Evolutionary conservation across 2,888 invertebrate genomes (phyloP), one percentile per base, ranked within the genome.

Genomic region (Dasypolia templi): DNA sequence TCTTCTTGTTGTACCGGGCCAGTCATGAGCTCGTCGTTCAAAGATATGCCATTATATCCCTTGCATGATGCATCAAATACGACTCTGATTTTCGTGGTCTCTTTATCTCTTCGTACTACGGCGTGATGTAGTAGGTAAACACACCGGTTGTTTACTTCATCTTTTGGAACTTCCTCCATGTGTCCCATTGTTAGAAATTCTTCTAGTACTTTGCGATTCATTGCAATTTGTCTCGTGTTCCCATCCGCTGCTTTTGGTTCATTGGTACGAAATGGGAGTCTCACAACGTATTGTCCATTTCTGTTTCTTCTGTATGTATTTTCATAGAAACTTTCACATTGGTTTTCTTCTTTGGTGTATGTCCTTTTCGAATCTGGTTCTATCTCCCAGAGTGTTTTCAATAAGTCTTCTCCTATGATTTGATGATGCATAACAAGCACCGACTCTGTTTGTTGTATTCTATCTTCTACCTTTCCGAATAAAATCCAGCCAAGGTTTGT

Each of bases 101-200:
- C 72, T 51, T 66, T 66, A 14, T 66, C 66, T 61, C 46, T 53
- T 29, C 59, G 44, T 5, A 72, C 19, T 29, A 72, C 72, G 14
- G 72, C 72, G 44, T 72, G 67, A 53, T 53, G 53, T 53, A n/a
- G 53, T 49, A 73, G 46, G 42, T 68, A 74, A 26, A 73, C 58
- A 51, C 66, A 66, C 29, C 66, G 55, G 11, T 66, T 56, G 29
- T 66, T 32, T 32, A 66, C 2, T 72, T 86, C 77, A 11, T 76
- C 35, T n/a, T 58, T 59, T 11, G 82, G 78, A 39, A 87, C 72
- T 75, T 79, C 76, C 72, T 86, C 81, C n/a, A n/a, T n/a, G n/a
- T n/a, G n/a, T n/a, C n/a, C n/a, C n/a, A n/a, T 35, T 49, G 74
- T 26, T 66, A 51, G 19, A 65, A 89, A 88, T 66, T 89, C 88